A percentile compares a stretch with the other conserved stretches of the same genome.
phyloP scores from a whole-genome alignment of 2,113 vertebrate genomes.

The Empidonax traillii region DNA sequence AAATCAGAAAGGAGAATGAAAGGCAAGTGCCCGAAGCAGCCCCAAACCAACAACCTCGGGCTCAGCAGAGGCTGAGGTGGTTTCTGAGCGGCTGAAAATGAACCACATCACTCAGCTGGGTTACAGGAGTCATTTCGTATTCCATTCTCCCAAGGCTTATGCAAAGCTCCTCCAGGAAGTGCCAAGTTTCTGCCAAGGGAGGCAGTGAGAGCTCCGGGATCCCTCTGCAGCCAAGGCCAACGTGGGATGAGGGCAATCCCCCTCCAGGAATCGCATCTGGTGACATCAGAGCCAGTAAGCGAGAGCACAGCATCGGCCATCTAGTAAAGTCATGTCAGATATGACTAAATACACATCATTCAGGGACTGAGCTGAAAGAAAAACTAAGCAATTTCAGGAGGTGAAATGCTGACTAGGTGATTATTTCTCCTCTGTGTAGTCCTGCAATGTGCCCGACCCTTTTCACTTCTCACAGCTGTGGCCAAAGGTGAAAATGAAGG shows the following conservation, averaged over 20 bases:
- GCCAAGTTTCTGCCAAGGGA: slow-evolving; percentile 5
- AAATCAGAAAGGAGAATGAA: background rate
- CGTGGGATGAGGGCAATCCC: background rate
- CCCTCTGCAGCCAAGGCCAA: background rate
- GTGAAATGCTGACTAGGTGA: background rate
- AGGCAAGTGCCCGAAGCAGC: background rate
- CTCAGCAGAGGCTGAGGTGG: background rate
- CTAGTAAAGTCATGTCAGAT: background rate
- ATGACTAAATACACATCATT: background rate
- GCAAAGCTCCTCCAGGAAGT: background rate
- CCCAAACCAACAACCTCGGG: background rate
- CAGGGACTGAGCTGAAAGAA: background rate
- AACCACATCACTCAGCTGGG: background rate
- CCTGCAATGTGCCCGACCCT: background rate
- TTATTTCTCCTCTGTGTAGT: background rate
- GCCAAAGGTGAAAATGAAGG: background rate
- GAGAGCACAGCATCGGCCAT: background rate
- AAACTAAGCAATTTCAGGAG: background rate
- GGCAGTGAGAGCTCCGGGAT: background rate
- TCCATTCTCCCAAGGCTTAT: background rate
- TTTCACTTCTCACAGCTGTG: background rate
- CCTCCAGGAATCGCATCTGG: background rate
- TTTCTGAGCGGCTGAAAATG: background rate
- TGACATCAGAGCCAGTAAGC: background rate
- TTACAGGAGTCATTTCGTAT: background rate